Conservation (phyloP, 2,113 vertebrate genomes). For the Mormyrus lacerda region DNA sequence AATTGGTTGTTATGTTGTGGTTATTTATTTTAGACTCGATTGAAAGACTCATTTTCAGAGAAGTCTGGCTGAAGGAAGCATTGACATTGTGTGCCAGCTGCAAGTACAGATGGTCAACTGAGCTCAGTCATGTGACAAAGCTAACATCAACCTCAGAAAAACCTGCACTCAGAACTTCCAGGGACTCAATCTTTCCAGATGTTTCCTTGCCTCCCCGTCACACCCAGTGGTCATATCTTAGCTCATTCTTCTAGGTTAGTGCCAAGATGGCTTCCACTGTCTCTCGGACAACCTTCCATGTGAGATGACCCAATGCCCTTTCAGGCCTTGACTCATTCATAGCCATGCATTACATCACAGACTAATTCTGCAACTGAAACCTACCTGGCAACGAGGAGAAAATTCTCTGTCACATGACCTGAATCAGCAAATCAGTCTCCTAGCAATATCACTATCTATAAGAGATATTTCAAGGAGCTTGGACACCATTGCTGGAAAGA, state of each 20-base stretch:
- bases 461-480: not conserved
- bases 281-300: not conserved
- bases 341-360: not conserved
- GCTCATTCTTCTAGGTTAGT: not conserved
- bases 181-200: not conserved
- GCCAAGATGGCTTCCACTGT: not conserved
- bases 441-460: not conserved
- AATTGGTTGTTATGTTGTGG: conserved; percentile 5
- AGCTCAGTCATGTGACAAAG: conserved; percentile 2
- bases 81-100: not conserved
- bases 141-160: not conserved
- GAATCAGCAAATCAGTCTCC: not conserved
- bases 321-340: not conserved
- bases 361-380: not conserved
- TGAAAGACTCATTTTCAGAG: not conserved
- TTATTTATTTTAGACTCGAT: not conserved
- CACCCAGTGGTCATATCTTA: not conserved
- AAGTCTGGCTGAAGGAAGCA: not conserved
- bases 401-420: not conserved
- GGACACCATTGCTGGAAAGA: not conserved
- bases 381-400: not conserved
- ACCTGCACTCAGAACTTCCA: not conserved
- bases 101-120: not conserved
- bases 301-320: not conserved
- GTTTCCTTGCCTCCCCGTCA: not conserved